Conservation (phyloP, 2,797 vertebrate species). For the Acrossocheilus wenchowensis region DNA sequence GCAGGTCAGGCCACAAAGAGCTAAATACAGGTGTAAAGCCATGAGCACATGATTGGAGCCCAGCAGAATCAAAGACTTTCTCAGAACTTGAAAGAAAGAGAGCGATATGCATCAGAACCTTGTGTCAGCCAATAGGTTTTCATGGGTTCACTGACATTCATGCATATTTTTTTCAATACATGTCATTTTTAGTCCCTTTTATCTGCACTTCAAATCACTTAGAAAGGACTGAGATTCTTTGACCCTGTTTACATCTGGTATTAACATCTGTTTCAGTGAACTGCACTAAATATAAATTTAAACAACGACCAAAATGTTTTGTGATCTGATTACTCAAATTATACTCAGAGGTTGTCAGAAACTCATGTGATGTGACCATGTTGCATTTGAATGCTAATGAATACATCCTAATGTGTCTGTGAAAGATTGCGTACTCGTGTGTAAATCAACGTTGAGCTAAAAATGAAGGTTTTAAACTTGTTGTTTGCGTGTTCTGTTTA, state of each 20-base stretch:
- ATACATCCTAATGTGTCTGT: not conserved
- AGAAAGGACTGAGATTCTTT: not conserved
- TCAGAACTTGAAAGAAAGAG: not conserved
- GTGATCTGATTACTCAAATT: slow-evolving; percentile 3
- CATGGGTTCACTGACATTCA: not conserved
- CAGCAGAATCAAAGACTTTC: slow-evolving; percentile 15
- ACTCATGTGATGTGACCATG: not conserved
- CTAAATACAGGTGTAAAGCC: slow-evolving; percentile 42
- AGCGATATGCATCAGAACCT: not conserved
- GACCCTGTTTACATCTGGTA: not conserved
- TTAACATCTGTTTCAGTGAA: not conserved
- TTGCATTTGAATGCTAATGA: not conserved
- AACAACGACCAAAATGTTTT: not conserved
- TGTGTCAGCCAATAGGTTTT: not conserved
- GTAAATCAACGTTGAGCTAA: not conserved
- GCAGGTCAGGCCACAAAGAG: slow-evolving; percentile 21
- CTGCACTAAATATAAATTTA: not conserved
- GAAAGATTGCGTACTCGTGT: not conserved
- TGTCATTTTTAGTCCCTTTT: not conserved
- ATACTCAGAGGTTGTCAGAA: not conserved
- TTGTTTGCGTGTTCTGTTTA: too few species aligned
- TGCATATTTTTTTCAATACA: not conserved
- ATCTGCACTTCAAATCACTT: not conserved
- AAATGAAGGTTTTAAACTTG: not conserved
- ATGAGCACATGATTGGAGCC: slow-evolving; percentile 17